Base-by-base conservation (phyloP, 2,888 invertebrate species). In the Drosophila siamana region DNA sequence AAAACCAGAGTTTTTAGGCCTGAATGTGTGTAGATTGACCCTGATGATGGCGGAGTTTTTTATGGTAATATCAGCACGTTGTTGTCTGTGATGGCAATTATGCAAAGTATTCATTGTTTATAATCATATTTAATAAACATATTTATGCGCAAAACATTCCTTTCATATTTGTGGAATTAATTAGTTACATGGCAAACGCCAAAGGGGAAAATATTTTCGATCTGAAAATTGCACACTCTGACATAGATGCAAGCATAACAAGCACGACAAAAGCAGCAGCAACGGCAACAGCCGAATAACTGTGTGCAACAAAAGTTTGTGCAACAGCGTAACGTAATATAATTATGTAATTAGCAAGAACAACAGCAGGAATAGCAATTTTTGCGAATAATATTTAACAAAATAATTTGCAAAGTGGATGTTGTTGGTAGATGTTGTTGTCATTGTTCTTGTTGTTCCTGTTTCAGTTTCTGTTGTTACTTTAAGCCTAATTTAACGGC, bases 401-500 rank as follows among this genome's bases (percentile, higher is more conserved):
- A 81, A 82, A 78, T 75, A 78, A 73, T 71, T 66, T 56, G 24
- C 16, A 64, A 60, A 67, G 46, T 59, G 52, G 16, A 26, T 26
- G 59, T 60, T 60, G 30, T 48, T 57, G 57, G 15, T 52, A 6
- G 30, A 5, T 26, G 33, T 48, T 19, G 52, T 16, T 56, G 47
- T 19, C 54, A 59, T 6, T 26, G 33, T 48, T 19, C 50, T 16
- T 56, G 47, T 19, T 56, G 61, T 6, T 22, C 13, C 5, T 51
- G 30, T 8, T 33, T 13, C 0, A 46, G 59, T 4, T 56, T 48
- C 24, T 67, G 74, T 43, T 77, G 74, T 54, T 76, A 74, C 76
- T 74, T 76, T 86, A 86, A 82, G 85, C 85, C 82, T 71, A 69
- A 86, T 81, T 81, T 83, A 82, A 82, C 80, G 86, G 64, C 59